Evolutionary conservation across 2,113 vertebrate species (phyloP).

Genomic region (Dicentrarchus labrax): DNA sequence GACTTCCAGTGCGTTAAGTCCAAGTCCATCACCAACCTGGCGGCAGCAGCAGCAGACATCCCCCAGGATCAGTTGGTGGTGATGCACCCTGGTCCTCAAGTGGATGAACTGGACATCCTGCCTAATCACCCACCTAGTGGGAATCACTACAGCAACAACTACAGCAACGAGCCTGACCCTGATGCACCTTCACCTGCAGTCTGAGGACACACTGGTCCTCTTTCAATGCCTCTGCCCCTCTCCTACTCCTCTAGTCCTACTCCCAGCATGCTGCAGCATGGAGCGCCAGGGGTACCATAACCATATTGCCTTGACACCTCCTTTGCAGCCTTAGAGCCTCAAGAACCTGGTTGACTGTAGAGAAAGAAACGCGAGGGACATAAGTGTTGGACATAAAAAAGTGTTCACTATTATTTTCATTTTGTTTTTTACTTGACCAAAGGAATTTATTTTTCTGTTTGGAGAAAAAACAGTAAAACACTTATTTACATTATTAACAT

Average conservation of each 20-base stretch:
- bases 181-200: slow-evolving; percentile 91
- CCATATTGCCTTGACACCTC: slow-evolving; percentile 88
- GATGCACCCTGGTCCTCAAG: slow-evolving; percentile 96
- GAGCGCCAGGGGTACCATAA: slow-evolving; percentile 84
- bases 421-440: slow-evolving; percentile 86
- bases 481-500: slow-evolving; percentile 67
- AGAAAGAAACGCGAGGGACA: slow-evolving; percentile 57
- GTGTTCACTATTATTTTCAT: slow-evolving; percentile 66
- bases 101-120: slow-evolving; percentile 97
- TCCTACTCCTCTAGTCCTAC: slow-evolving; percentile 66
- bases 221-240: slow-evolving; percentile 72
- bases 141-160: slow-evolving; percentile 87
- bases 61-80: slow-evolving; percentile 98
- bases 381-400: slow-evolving; percentile 74
- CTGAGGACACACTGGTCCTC: slow-evolving; percentile 82
- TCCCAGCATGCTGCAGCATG: slow-evolving; percentile 87
- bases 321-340: slow-evolving; percentile 88
- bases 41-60: slow-evolving; percentile 95
- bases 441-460: slow-evolving; percentile 85
- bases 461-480: slow-evolving; percentile 63
- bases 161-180: slow-evolving; percentile 90
- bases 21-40: slow-evolving; percentile 98
- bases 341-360: slow-evolving; percentile 81
- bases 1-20: slow-evolving; percentile 99
- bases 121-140: slow-evolving; percentile 89